These are phyloP conservation scores for Crotalus tigris DNA, from an alignment of 2,113 vertebrate genomes.

Conservation along the genomic window DNA sequence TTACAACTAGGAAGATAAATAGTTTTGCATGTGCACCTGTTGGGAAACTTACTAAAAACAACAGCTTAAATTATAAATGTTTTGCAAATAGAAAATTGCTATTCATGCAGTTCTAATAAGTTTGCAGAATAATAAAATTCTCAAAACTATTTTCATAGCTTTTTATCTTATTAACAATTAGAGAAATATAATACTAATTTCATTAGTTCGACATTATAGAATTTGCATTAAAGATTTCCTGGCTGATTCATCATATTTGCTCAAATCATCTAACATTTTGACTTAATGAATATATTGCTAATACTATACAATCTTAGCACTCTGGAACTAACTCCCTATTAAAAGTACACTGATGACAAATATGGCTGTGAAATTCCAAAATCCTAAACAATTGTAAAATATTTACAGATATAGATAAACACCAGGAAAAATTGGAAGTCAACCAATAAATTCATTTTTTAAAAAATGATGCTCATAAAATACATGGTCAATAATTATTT, in stretches of 20 bases:
- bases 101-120: neutral
- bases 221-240: neutral
- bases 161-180: neutral
- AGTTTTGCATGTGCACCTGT: constrained; percentile 33
- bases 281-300: neutral
- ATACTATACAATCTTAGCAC: neutral
- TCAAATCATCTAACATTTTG: constrained; percentile 23
- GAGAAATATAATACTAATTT: constrained; percentile 33
- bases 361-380: neutral
- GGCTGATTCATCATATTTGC: neutral
- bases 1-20: constrained; percentile 63
- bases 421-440: neutral
- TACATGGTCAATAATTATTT: neutral
- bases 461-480: neutral
- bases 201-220: neutral
- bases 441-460: neutral
- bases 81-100: neutral
- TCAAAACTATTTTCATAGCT: neutral
- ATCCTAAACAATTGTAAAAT: neutral
- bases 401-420: neutral
- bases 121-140: neutral
- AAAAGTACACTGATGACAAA: neutral
- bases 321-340: neutral
- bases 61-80: neutral
- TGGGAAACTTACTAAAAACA: neutral